Conservation (phyloP, 2,797 vertebrate species). For the Eurystomus glaucurus region DNA sequence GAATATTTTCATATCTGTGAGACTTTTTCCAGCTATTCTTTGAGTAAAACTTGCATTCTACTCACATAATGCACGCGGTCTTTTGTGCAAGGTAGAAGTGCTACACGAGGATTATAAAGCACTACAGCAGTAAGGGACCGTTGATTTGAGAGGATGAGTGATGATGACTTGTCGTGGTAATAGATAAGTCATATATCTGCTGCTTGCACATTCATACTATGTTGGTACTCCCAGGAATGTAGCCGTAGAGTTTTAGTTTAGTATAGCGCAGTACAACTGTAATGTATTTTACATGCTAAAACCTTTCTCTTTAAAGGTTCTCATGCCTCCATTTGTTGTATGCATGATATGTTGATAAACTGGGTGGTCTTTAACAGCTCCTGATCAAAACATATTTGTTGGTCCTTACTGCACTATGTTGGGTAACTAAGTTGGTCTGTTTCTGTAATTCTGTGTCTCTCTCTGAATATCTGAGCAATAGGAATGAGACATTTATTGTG, state of each 20-base stretch:
- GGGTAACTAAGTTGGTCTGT: not conserved
- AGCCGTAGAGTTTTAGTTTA: not conserved
- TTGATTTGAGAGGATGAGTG: not conserved
- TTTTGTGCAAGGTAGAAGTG: not conserved
- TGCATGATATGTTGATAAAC: not conserved
- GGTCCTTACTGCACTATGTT: not conserved
- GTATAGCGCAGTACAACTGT: not conserved
- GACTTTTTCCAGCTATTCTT: not conserved
- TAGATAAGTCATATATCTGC: not conserved
- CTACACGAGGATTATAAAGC: not conserved
- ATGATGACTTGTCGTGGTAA: not conserved
- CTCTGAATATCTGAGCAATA: not conserved
- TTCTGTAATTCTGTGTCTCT: rapidly evolving
- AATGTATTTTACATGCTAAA: not conserved
- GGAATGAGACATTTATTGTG: not conserved
- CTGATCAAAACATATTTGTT: not conserved
- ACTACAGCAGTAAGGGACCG: not conserved
- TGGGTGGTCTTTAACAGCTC: not conserved
- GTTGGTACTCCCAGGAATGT: not conserved
- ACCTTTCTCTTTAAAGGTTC: not conserved
- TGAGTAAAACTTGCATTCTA: not conserved
- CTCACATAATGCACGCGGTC: not conserved
- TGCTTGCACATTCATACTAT: not conserved
- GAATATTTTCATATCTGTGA: not conserved
- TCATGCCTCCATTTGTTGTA: not conserved